Conservation (phyloP, 2,797 vertebrate genomes). For the Odontamblyopus rebecca region DNA sequence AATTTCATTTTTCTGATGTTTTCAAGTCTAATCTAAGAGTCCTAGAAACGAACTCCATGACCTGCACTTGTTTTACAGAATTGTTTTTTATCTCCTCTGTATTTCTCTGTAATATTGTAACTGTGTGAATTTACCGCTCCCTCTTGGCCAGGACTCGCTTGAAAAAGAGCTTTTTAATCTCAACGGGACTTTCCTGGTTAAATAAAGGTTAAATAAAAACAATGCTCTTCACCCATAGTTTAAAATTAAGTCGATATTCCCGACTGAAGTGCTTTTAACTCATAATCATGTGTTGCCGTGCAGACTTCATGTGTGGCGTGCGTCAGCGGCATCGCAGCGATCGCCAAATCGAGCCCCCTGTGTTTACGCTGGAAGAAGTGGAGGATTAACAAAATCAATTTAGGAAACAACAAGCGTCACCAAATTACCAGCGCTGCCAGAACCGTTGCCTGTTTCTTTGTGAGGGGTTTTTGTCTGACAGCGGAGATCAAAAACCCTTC, state of each 20-base stretch:
- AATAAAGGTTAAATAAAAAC: too few relatives aligned
- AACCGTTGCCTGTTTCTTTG: slow-evolving; percentile 63
- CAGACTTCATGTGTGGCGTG: slow-evolving; percentile 25
- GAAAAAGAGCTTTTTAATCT: too few relatives aligned
- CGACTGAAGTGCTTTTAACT: background rate
- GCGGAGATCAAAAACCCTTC: slow-evolving; percentile 61
- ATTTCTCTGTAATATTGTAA: too few relatives aligned
- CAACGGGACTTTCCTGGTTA: too few relatives aligned
- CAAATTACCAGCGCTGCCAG: slow-evolving; percentile 71
- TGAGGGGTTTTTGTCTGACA: slow-evolving; percentile 49
- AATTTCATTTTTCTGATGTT: too few relatives aligned
- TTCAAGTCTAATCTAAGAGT: too few relatives aligned
- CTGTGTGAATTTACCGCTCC: too few relatives aligned
- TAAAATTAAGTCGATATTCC: background rate
- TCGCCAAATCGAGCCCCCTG: slow-evolving; percentile 60
- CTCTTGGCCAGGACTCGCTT: too few relatives aligned
- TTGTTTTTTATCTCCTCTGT: too few relatives aligned
- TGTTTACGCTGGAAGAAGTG: slow-evolving; percentile 72
- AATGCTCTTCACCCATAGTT: too few relatives aligned
- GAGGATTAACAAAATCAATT: slow-evolving; percentile 77
- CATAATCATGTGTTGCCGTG: background rate
- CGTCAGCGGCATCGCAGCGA: slow-evolving; percentile 63
- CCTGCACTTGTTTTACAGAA: too few relatives aligned
- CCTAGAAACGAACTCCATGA: too few relatives aligned
- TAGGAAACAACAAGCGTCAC: slow-evolving; percentile 71